Evolutionary conservation across 2,113 vertebrate genomes (phyloP), one percentile per base, ranked within the genome.

Genomic region (Callocephalon fimbriatum): DNA sequence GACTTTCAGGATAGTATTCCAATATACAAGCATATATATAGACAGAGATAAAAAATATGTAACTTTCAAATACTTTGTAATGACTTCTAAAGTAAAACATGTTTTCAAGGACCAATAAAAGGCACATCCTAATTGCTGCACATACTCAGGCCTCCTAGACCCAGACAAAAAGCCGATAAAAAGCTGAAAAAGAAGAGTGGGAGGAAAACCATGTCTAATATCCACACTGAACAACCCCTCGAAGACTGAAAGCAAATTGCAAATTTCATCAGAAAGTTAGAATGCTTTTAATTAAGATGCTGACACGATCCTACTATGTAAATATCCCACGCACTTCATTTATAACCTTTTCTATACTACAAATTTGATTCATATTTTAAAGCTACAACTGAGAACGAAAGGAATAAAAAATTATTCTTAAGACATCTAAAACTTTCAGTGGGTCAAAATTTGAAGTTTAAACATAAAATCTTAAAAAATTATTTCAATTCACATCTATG

Each of bases 31-130:
- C 12, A 22, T 16, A 56, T 23, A 72, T 27, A 62, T 1, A 18
- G 4, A 40, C 1, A 35, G 3, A 58, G 12, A 38, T 12, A 44
- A 20, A 47, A 56, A 16, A 7, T 1, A 22, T 0, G 0, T 13
- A 45, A 31, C 7, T 78, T 95, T 67, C 29, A 66, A 77, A 58
- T 74, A 71, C 2, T 58, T 25, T 38, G 9, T 15, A 91, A 23
- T 4, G 62, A 31, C 2, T 48, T 76, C 27, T 44, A 80, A 90
- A 74, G 25, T 13, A 79, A 48, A 47, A 40, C 21, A 53, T 1
- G 0, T 20, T 88, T 86, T 56, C 42, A 76, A 81, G 45, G 42
- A 71, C 10, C 13, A 71, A 16, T 31, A 59, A 85, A 74, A 91
- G 44, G 21, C 23, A 77, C 22, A 74, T 71, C 29, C 40, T 48